These are phyloP conservation scores for Stegastes partitus DNA, from an alignment of 2,113 vertebrate species.

Conservation along the genomic window DNA sequence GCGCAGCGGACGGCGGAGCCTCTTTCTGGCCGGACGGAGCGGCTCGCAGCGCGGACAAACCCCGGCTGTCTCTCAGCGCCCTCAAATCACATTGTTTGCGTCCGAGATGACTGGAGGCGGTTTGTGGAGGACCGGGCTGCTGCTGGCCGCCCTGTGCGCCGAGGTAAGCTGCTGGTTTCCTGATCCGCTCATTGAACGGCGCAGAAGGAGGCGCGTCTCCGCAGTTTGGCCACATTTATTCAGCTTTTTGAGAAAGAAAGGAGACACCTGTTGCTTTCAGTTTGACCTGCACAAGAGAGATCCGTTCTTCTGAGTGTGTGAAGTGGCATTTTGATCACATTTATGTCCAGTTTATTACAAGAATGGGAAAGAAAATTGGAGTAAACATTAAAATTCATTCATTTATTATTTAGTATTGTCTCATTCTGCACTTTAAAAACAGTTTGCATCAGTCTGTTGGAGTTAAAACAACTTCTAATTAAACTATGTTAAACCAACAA, in stretches of 20 bases:
- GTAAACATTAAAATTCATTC: no score
- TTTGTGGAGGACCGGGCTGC: slow-evolving; percentile 43
- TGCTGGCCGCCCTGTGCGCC: slow-evolving; percentile 62
- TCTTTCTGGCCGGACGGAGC: slow-evolving; percentile 28
- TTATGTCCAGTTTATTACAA: no score
- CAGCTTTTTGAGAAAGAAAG: neutral
- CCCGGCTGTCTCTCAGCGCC: slow-evolving; percentile 6
- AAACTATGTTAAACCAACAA: no score
- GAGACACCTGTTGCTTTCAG: slow-evolving; percentile 35
- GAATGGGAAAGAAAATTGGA: no score
- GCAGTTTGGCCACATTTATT: neutral
- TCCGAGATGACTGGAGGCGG: slow-evolving; percentile 71
- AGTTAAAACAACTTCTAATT: no score
- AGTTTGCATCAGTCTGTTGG: no score
- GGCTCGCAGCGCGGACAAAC: slow-evolving; percentile 7
- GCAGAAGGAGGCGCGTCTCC: slow-evolving; percentile 21
- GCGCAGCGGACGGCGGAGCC: slow-evolving; percentile 38
- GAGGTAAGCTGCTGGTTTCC: slow-evolving; percentile 69
- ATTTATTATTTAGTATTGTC: no score
- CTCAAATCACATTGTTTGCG: slow-evolving; percentile 18
- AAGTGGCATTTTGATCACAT: no score
- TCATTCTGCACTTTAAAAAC: no score
- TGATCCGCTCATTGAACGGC: slow-evolving; percentile 5
- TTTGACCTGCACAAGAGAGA: neutral
- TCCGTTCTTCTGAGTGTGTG: no score